phyloP scores from a whole-genome alignment of 2,113 vertebrate species.

The Nicator chloris region DNA sequence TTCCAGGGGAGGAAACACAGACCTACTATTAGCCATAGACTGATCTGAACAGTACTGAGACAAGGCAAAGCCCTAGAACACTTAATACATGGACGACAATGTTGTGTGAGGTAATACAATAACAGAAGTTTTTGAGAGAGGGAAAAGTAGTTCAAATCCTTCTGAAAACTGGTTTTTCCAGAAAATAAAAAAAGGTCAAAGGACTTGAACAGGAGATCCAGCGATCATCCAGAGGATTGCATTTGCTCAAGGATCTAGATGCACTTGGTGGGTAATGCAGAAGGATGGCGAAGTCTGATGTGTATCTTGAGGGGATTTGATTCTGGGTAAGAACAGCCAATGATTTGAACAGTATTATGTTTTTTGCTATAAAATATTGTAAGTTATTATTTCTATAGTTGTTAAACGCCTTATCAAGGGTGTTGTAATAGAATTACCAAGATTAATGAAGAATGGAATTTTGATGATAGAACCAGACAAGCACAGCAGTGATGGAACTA shows the following conservation, averaged over 20 bases:
- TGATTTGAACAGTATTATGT: neutral
- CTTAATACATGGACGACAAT: neutral
- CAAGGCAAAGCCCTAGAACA: neutral
- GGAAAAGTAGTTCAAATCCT: neutral
- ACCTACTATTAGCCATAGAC: neutral
- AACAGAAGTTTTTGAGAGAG: neutral
- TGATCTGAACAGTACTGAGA: neutral
- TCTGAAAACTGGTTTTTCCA: neutral
- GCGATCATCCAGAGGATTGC: rapidly evolving
- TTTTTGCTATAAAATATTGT: neutral
- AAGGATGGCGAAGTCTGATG: neutral
- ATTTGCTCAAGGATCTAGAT: neutral
- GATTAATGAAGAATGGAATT: neutral
- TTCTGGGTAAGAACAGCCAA: neutral
- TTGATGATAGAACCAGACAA: neutral
- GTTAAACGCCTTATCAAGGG: neutral
- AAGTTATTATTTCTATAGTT: neutral
- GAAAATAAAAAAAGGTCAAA: neutral
- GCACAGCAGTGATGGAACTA: neutral
- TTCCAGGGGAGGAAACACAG: neutral
- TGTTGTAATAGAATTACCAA: neutral
- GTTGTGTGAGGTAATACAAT: neutral
- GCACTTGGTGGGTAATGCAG: neutral
- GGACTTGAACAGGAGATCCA: neutral
- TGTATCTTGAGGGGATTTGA: neutral